These are phyloP conservation scores for Helicolenus hilgendorfi DNA, from an alignment of 2,797 vertebrate species.

Conservation along the genomic window DNA sequence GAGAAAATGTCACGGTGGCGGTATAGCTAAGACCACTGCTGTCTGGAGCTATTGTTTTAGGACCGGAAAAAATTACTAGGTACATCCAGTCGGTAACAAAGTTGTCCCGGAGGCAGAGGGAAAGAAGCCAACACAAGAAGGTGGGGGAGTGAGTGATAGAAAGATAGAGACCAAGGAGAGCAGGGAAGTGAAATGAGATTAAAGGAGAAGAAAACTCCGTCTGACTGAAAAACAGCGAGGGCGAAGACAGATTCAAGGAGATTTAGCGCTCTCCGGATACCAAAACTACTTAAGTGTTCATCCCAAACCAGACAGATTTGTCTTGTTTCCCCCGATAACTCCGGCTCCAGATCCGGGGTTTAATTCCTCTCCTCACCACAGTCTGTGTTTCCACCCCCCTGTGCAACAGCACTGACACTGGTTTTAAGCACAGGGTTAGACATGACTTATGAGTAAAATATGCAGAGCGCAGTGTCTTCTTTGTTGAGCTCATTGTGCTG, in stretches of 20 bases:
- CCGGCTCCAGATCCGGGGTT: constrained; percentile 1
- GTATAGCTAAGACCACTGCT: constrained; percentile 37
- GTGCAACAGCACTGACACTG: background rate
- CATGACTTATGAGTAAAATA: constrained; percentile 26
- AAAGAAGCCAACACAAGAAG: constrained; percentile 21
- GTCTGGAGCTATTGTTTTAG: constrained; percentile 55
- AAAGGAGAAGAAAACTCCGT: constrained; percentile 6
- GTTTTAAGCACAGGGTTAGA: constrained; percentile 3
- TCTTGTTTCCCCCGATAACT: constrained; percentile 42
- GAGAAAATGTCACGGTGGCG: constrained; percentile 80
- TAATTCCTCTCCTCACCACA: constrained; percentile 14
- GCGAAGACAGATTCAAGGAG: constrained; percentile 36
- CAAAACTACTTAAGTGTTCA: constrained; percentile 47
- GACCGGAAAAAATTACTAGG: constrained; percentile 41
- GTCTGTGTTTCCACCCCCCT: background rate
- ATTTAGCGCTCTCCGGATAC: constrained; percentile 39
- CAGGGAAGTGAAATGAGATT: constrained; percentile 11
- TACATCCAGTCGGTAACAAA: constrained; percentile 38
- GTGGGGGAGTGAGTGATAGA: background rate
- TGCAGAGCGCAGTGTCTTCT: constrained; percentile 15
- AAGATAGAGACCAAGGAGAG: constrained; percentile 4
- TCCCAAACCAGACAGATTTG: constrained; percentile 55
- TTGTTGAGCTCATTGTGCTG: constrained; percentile 7
- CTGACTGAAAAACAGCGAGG: background rate
- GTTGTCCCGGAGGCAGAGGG: constrained; percentile 30